phyloP scores from a whole-genome alignment of 2,888 invertebrate genomes.

The Lysandra coridon region DNA sequence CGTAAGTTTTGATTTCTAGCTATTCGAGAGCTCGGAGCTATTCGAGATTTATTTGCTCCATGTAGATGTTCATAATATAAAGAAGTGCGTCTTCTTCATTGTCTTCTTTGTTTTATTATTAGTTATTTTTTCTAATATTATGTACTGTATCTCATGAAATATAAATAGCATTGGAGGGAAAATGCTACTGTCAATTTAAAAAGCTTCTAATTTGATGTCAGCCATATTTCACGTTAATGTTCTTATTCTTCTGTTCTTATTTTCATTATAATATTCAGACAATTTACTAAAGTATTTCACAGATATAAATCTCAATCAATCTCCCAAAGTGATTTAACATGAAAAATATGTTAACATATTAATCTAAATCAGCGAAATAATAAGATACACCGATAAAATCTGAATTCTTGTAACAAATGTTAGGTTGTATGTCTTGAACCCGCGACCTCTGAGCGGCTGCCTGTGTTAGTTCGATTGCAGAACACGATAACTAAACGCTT shows the following conservation, averaged over 20 bases:
- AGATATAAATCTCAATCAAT: background rate
- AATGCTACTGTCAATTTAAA: no score
- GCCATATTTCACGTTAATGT: background rate
- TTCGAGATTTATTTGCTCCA: no score
- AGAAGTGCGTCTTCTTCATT: no score
- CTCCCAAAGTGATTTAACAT: background rate
- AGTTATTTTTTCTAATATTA: no score
- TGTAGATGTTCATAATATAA: no score
- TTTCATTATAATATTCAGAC: background rate
- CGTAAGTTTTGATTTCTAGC: background rate
- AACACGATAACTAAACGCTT: slow-evolving; percentile 5
- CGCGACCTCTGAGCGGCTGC: slow-evolving; percentile 22
- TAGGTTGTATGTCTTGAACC: slow-evolving; percentile 28
- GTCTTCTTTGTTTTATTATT: no score
- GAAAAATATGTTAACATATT: slow-evolving; percentile 11
- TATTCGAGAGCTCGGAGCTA: no score
- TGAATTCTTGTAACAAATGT: slow-evolving; percentile 23
- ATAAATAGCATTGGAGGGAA: background rate
- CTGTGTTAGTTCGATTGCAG: slow-evolving; percentile 20
- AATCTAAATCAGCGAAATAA: slow-evolving; percentile 20
- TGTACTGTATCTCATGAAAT: background rate
- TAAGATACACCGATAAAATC: slow-evolving; percentile 22
- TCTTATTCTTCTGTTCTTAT: background rate
- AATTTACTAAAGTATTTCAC: background rate
- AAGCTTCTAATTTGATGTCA: background rate